phyloP scores from a whole-genome alignment of 2,797 vertebrate species.

The Sebastes kiyomatsui region DNA sequence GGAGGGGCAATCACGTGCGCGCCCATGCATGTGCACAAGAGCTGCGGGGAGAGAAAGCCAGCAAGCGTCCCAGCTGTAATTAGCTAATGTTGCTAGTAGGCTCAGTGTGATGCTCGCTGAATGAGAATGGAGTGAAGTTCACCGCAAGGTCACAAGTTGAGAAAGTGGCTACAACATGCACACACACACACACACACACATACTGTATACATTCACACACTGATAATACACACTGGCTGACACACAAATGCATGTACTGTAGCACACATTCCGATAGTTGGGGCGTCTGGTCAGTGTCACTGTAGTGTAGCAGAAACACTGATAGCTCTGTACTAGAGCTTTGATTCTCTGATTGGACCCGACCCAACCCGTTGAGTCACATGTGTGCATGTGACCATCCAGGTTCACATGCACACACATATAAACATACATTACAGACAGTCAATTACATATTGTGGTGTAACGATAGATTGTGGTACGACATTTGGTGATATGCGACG shows the following conservation, averaged over 20 bases:
- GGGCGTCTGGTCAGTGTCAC: slow-evolving; percentile 49
- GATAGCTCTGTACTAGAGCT: slow-evolving; percentile 6
- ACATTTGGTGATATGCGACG: not conserved
- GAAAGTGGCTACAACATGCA: slow-evolving; percentile 15
- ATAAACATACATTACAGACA: not conserved
- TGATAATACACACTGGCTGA: slow-evolving; percentile 10
- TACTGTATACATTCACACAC: slow-evolving; percentile 22
- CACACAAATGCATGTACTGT: not conserved
- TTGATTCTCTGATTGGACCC: not conserved
- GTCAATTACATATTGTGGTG: not conserved
- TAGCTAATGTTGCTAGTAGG: slow-evolving; percentile 55
- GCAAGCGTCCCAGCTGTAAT: slow-evolving; percentile 61
- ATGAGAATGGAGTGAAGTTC: slow-evolving; percentile 58
- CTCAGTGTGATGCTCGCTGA: slow-evolving; percentile 35
- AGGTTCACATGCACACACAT: not conserved
- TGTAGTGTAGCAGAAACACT: slow-evolving; percentile 22
- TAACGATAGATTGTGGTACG: not conserved
- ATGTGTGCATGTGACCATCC: not conserved
- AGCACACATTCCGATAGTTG: not conserved
- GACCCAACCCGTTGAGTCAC: no score
- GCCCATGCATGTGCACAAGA: slow-evolving; percentile 24
- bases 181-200: slow-evolving; percentile 9
- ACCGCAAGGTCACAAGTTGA: slow-evolving; percentile 54
- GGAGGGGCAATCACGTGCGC: not conserved
- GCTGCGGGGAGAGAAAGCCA: slow-evolving; percentile 19